Evolutionary conservation across 2,113 vertebrate species (phyloP).

Genomic region (Leptodactylus fuscus): DNA sequence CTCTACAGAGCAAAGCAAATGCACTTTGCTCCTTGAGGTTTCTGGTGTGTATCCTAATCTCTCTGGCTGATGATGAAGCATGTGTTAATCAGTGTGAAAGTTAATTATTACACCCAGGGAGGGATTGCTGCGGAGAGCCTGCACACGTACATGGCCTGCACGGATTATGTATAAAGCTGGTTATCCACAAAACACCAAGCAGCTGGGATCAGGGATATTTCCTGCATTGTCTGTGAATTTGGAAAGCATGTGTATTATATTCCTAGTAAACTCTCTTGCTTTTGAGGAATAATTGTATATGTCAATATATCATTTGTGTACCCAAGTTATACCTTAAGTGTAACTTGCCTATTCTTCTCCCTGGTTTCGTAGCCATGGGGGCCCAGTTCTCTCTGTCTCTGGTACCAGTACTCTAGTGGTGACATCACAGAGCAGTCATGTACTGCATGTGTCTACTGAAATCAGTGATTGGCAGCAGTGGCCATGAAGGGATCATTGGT

Average conservation of each 20-base stretch:
- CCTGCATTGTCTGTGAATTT: not conserved
- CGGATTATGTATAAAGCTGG: conserved; percentile 1
- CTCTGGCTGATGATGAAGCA: conserved; percentile 9
- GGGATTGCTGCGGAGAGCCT: not conserved
- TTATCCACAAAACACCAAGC: not conserved
- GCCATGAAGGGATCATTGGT: too few species aligned
- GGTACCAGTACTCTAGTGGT: too few species aligned
- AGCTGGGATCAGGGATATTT: not conserved
- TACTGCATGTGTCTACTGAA: too few species aligned
- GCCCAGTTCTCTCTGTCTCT: too few species aligned
- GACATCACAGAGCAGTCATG: too few species aligned
- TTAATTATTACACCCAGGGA: conserved; percentile 21
- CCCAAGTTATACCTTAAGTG: too few species aligned
- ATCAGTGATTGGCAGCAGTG: too few species aligned
- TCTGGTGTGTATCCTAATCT: not conserved
- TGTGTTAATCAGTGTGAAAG: conserved; percentile 29
- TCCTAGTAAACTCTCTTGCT: not conserved
- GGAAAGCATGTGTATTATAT: not conserved
- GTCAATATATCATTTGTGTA: not conserved
- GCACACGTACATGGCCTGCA: not conserved
- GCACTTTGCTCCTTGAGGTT: conserved; percentile 9
- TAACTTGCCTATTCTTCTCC: too few species aligned
- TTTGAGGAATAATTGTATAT: not conserved
- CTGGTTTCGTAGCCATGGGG: too few species aligned
- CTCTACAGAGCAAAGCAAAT: not conserved